Evolutionary conservation across 1,140 invertebrate genomes (phyloP), one percentile per base, ranked within the genome.

Genomic region (Cyrtorhinus lividipennis): DNA sequence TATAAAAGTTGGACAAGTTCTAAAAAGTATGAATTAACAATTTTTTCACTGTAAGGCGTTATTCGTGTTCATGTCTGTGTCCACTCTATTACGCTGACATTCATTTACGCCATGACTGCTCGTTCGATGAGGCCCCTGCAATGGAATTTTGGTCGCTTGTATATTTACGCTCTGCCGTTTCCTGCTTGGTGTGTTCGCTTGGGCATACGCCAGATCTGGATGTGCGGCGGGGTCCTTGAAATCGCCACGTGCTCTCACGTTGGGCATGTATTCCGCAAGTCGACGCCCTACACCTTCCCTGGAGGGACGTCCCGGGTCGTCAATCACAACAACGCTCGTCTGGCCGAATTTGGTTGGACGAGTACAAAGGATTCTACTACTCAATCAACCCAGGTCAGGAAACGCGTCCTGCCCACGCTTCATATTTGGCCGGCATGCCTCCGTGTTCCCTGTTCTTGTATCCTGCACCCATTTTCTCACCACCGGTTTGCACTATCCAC

Each of bases 361-460:
- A 95, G 72, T 97, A 92, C 91, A 92, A 92, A 81, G 84, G 92
- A 76, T 96, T 96, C 83, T 97, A 95, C 85, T 95, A 93, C 84
- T 90, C 90, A 78, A 93, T 95, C 80, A 95, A 95, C 81, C 92
- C 92, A 89, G 87, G 87, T 90, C 77, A 71, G 69, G 64, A 45
- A 45, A 45, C 48, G 30, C 30, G 15, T 15, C 15, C 30, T 38
- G 30, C n/a, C n/a, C n/a, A n/a, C n/a, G n/a, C n/a, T n/a, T n/a
- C n/a, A n/a, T n/a, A n/a, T n/a, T n/a, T 15, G 15, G 23, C 26
- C n/a, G n/a, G n/a, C n/a, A n/a, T 25, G 27, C 25, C 53, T 57
- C 23, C 13, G 20, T 62, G 13, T 2, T 20, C 2, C 27, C 20
- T 22, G 5, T 26, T 60, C 13, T 25, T 27, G 22, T 61, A n/a